These are phyloP conservation scores for Eupeodes luniger DNA, from an alignment of 2,888 invertebrate species.

Conservation along the genomic window DNA sequence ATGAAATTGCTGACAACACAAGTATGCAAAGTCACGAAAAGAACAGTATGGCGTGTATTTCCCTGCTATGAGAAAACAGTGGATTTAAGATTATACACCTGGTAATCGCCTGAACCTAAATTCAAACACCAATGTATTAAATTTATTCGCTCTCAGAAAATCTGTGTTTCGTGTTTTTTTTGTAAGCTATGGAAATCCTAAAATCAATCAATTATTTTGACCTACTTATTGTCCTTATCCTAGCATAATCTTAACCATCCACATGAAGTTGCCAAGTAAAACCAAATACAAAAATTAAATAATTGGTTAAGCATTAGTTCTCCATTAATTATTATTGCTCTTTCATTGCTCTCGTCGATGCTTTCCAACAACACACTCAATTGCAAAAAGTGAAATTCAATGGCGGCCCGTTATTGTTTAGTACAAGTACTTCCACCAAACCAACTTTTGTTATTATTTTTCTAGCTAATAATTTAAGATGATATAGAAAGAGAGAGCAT, in stretches of 20 bases:
- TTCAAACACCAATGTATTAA: no score
- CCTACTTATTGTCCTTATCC: conserved; percentile 25
- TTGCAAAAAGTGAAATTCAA: conserved; percentile 13
- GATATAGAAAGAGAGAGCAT: not conserved
- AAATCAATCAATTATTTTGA: conserved; percentile 1
- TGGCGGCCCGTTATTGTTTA: conserved; percentile 7
- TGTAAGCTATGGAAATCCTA: not conserved
- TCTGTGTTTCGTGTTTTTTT: no score
- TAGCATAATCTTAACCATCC: conserved; percentile 3
- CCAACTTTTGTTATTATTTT: conserved; percentile 7
- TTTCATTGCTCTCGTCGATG: conserved; percentile 40
- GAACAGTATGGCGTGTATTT: no score
- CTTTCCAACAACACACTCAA: conserved; percentile 32
- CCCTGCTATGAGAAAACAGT: no score
- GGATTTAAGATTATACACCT: no score
- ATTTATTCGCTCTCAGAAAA: no score
- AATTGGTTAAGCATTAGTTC: not conserved
- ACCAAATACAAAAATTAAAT: conserved; percentile 4
- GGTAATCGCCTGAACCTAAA: no score
- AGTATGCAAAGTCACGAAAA: no score
- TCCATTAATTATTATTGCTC: conserved; percentile 39
- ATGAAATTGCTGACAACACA: no score
- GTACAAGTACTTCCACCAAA: not conserved
- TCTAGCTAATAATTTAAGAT: conserved; percentile 7
- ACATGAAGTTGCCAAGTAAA: conserved; percentile 46